Base-by-base conservation (phyloP, 2,888 invertebrate species). In the Trypoxylon attenuatum region DNA sequence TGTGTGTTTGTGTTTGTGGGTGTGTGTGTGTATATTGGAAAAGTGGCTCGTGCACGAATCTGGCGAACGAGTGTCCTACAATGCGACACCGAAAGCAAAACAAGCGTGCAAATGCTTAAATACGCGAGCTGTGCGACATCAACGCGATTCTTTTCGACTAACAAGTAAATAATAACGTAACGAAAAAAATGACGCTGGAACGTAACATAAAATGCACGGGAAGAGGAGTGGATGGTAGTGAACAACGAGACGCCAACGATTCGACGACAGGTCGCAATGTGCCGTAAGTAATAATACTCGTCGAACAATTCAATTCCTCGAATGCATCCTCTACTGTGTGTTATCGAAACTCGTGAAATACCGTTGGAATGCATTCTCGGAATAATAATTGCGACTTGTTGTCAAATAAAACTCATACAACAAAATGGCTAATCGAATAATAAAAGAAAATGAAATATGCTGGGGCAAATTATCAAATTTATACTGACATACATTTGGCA, bases 181-280 rank as follows among this genome's bases (percentile, higher is more conserved):
- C n/a, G n/a, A n/a, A 58, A 70, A 73, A 71, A 69, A 76, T 70
- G 73, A 71, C 77, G 71, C 78, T 60, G 59, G 65, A 79, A 74
- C 71, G 73, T 76, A 76, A 76, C 72, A 73, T 33, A 76, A 74
- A 72, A 74, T 52, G 50, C 19, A 58, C 25, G 41, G 56, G 72
- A 54, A 57, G 60, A 47, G 56, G 57, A 67, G 61, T 27, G 60
- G 63, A 33, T 10, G 58, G 50, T 53, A 22, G 27, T 50, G 49
- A 57, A 42, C 51, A 43, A 51, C 43, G 60, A 63, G 46, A 42
- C 47, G 57, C 13, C 43, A 29, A 38, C 39, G 19, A 39, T 47
- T 58, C 42, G 47, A 29, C 46, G 29, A 38, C 66, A 59, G 56
- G 25, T 51, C 51, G 45, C 50, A n/a, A n/a, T n/a, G n/a, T n/a